Evolutionary conservation across 2,797 vertebrate genomes (phyloP).

Genomic region (Saguinus oedipus): DNA sequence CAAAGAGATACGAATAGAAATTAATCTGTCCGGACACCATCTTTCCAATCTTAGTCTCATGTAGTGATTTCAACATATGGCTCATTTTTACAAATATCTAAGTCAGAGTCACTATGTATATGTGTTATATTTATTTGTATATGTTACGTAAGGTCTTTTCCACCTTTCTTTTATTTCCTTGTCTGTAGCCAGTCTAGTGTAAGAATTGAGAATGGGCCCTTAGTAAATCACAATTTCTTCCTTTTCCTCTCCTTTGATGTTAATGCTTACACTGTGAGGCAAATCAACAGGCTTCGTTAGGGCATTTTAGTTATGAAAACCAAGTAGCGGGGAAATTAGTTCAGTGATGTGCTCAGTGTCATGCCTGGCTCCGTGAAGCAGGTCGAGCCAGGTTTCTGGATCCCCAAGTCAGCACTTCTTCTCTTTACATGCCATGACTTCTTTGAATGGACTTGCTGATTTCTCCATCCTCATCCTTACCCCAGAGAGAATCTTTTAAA

Average conservation of each 20-base stretch:
- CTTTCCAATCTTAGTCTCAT: neutral
- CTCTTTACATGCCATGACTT: neutral
- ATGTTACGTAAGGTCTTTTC: neutral
- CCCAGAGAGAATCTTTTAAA: neutral
- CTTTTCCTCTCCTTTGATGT: neutral
- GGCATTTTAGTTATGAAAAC: neutral
- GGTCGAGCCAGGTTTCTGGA: neutral
- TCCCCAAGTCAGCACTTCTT: neutral
- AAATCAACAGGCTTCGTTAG: neutral
- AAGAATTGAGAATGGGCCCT: neutral
- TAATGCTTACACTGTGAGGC: neutral
- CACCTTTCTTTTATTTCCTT: neutral
- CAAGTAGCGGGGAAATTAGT: neutral
- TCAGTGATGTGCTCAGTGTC: neutral
- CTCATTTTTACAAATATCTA: neutral
- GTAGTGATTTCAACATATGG: neutral
- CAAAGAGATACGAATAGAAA: neutral
- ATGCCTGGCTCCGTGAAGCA: fast-evolving
- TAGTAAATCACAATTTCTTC: neutral
- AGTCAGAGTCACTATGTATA: neutral
- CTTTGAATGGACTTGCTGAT: neutral
- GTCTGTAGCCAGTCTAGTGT: neutral
- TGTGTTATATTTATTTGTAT: neutral
- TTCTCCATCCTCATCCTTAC: neutral
- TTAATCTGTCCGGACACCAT: neutral